These are phyloP conservation scores for Trogon surrucura DNA, from an alignment of 2,113 vertebrate genomes.

Conservation along the genomic window DNA sequence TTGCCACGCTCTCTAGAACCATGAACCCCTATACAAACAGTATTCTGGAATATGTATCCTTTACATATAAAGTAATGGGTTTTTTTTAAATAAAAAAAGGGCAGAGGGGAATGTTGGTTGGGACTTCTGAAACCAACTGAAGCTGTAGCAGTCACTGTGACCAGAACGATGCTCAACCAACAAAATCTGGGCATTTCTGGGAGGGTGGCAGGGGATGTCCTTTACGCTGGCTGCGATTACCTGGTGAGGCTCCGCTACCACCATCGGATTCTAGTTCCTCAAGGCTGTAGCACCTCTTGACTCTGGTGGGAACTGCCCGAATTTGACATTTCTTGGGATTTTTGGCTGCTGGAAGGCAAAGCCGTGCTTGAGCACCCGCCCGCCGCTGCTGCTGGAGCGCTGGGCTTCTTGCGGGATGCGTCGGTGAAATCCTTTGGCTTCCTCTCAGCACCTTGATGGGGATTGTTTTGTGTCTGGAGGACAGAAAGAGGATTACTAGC, in stretches of 20 bases:
- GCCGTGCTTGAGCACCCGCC: fast-evolving
- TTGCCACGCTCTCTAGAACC: conserved; percentile 85
- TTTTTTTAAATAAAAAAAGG: too few relatives aligned
- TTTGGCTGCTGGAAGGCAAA: neutral
- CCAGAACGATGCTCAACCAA: neutral
- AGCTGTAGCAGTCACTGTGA: neutral
- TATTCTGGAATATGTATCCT: conserved; percentile 96
- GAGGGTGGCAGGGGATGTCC: neutral
- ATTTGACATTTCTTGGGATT: neutral
- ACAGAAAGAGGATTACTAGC: neutral
- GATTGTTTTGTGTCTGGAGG: neutral
- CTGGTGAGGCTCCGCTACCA: neutral
- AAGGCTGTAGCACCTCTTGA: neutral
- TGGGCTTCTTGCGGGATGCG: neutral
- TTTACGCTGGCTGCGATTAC: neutral
- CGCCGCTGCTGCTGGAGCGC: fast-evolving
- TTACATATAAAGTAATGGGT: neutral
- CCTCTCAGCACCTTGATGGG: neutral
- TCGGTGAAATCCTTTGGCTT: neutral
- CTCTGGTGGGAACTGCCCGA: neutral
- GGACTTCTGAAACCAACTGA: neutral
- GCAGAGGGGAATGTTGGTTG: neutral
- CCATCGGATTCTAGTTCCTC: neutral
- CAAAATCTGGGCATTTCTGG: neutral
- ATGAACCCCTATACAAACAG: conserved; percentile 92